Conservation (phyloP, 2,113 vertebrate species). For the Syrmaticus mikado region DNA sequence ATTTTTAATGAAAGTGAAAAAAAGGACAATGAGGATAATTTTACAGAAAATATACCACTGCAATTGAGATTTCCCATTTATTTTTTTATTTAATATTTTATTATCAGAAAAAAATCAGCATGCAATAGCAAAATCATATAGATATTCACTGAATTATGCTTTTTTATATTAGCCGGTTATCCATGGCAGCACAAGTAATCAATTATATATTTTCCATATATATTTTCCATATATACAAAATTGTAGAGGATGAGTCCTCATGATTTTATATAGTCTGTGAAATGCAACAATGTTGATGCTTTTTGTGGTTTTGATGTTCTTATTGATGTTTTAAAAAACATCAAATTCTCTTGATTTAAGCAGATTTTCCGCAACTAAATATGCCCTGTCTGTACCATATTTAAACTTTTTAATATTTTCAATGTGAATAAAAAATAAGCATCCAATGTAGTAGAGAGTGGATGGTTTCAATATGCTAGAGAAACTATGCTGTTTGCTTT, state of each 20-base stretch:
- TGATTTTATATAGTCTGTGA: not conserved
- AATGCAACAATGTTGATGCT: too few relatives aligned
- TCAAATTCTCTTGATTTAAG: not conserved
- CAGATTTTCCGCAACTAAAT: not conserved
- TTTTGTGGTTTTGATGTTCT: not conserved
- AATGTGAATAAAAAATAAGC: not conserved
- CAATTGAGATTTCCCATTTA: not conserved
- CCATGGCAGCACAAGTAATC: not conserved
- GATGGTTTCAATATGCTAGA: not conserved
- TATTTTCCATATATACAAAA: not conserved
- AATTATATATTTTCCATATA: not conserved
- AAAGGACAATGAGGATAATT: not conserved
- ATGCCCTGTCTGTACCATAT: not conserved
- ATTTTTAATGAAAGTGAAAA: accelerated
- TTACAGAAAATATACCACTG: not conserved
- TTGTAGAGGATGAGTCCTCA: not conserved
- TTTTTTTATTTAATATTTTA: not conserved
- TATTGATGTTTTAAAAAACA: not conserved
- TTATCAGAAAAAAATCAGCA: not conserved
- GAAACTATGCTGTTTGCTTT: not conserved
- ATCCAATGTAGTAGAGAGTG: not conserved
- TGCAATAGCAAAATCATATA: not conserved
- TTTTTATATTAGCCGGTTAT: not conserved
- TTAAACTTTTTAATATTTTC: not conserved
- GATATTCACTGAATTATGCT: not conserved